Percentiles rank a stretch among this genome's conserved stretches.
phyloP scores from a whole-genome alignment of 2,113 vertebrate genomes.

The Haemorhous mexicanus region DNA sequence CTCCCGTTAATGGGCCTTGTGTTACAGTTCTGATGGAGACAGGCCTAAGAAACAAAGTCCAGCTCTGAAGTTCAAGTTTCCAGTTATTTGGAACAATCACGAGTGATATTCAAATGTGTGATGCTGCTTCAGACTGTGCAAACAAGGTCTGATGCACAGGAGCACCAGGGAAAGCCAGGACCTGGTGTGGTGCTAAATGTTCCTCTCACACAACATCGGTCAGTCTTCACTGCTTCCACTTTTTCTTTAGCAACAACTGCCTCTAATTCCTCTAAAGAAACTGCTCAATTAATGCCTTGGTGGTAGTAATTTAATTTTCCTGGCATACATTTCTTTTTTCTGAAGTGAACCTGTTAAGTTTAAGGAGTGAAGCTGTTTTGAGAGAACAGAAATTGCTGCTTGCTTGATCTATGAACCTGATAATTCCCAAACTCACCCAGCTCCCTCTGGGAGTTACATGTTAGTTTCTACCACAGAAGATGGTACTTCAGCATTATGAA shows the following conservation, averaged over 20 bases:
- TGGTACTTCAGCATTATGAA: constrained; percentile 7
- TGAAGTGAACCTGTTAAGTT: neutral
- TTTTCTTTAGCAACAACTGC: neutral
- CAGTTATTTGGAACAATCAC: neutral
- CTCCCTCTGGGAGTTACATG: neutral
- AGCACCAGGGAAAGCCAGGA: neutral
- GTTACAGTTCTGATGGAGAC: neutral
- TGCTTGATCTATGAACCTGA: neutral
- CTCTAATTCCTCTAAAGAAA: constrained; percentile 14
- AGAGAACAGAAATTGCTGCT: neutral
- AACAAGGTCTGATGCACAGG: neutral
- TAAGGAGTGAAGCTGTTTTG: neutral
- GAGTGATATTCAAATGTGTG: neutral
- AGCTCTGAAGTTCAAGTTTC: neutral
- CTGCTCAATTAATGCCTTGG: neutral
- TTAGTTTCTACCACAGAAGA: constrained; percentile 11
- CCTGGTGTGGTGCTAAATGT: neutral
- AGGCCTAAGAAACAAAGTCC: neutral
- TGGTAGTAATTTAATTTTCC: constrained; percentile 30
- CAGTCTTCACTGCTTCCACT: neutral
- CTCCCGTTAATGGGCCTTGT: neutral
- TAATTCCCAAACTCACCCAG: neutral
- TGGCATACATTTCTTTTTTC: neutral
- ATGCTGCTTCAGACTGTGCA: neutral
- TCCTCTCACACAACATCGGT: neutral